Conservation (phyloP, 2,888 invertebrate species). For the Punctoribates punctum region DNA sequence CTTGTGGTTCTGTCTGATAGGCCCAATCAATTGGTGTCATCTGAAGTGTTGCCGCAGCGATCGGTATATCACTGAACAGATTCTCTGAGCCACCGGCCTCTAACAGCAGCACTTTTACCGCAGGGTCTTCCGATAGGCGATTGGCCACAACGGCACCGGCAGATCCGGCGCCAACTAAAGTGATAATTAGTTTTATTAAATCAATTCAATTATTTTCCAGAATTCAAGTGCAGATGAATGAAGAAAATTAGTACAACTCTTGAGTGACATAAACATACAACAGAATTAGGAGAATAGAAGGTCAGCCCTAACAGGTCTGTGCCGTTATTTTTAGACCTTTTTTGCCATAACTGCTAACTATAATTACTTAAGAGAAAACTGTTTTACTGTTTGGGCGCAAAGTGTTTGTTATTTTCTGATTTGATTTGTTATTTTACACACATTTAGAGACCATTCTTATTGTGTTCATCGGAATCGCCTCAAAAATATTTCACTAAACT, state of each 20-base stretch:
- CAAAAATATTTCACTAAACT: not conserved
- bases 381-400: conserved; percentile 3
- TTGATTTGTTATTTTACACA: not conserved
- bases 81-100: conserved; percentile 51
- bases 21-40: conserved; percentile 71
- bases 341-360: conserved; percentile 4
- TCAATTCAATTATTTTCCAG: not conserved
- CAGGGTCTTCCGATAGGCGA: conserved; percentile 58
- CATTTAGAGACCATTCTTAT: not conserved
- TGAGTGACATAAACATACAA: conserved; percentile 30
- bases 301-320: conserved; percentile 14
- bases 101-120: conserved; percentile 48
- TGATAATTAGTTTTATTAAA: not conserved
- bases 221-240: not conserved
- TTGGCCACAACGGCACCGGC: conserved; percentile 82
- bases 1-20: conserved; percentile 82
- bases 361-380: not conserved
- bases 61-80: conserved; percentile 49
- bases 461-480: not conserved
- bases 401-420: no score
- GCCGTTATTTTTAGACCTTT: conserved; percentile 23
- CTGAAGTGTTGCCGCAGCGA: conserved; percentile 50
- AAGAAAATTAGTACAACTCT: conserved; percentile 21
- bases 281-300: conserved; percentile 2
- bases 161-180: conserved; percentile 74